A percentile compares a stretch with the other conserved stretches of the same genome.
Evolutionary conservation across 2,113 vertebrate genomes (phyloP).

Genomic region (Pterophyllum scalare): DNA sequence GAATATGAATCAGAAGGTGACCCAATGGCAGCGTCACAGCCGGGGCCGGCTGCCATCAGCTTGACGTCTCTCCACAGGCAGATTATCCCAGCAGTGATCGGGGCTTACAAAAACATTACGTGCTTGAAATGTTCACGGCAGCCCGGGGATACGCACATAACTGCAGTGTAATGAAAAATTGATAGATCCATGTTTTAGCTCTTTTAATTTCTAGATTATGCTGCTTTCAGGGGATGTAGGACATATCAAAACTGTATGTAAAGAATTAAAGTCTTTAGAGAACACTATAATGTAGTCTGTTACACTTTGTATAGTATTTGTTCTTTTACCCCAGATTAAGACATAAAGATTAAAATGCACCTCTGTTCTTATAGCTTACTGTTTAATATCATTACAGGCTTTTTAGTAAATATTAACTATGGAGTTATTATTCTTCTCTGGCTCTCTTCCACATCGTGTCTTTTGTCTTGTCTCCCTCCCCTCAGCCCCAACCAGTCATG

Average conservation of each 20-base stretch:
- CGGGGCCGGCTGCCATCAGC: conserved; percentile 1
- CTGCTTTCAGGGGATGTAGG: background rate
- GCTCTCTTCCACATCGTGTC: too few relatives aligned
- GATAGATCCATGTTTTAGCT: background rate
- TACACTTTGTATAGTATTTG: background rate
- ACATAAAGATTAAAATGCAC: background rate
- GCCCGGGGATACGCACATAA: background rate
- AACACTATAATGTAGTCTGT: background rate
- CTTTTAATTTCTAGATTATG: background rate
- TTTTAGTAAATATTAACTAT: background rate
- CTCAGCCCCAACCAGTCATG: too few relatives aligned
- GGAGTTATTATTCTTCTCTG: background rate
- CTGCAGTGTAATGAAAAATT: background rate
- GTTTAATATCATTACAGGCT: background rate
- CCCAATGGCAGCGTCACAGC: conserved; percentile 23
- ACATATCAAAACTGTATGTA: background rate
- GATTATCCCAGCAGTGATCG: conserved; percentile 39
- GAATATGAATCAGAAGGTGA: conserved; percentile 50
- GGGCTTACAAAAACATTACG: background rate
- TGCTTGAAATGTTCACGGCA: background rate
- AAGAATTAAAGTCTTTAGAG: background rate
- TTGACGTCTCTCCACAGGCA: conserved; percentile 1
- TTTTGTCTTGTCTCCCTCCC: too few relatives aligned
- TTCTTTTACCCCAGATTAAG: background rate
- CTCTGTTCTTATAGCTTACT: background rate